These are phyloP conservation scores for Porites lobata DNA, from an alignment of 92 coral and sea anemone species.

Conservation along the genomic window DNA sequence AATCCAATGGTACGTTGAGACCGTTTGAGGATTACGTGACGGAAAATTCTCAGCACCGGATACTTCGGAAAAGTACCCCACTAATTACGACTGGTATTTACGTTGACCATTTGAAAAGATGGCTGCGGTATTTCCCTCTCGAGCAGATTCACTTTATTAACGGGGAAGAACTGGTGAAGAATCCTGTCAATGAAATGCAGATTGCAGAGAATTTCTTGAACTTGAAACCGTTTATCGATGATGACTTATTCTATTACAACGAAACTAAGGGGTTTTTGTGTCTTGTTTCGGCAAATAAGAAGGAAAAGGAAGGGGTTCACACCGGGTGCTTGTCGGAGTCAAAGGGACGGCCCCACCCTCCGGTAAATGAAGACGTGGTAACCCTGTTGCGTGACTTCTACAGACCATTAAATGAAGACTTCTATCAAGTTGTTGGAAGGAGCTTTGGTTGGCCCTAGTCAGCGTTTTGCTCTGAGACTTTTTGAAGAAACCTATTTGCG, in stretches of 20 bases:
- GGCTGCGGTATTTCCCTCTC: slow-evolving; percentile 68
- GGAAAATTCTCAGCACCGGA: slow-evolving; percentile 47
- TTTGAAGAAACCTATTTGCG: neutral
- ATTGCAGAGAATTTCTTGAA: slow-evolving; percentile 56
- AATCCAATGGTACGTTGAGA: slow-evolving; percentile 54
- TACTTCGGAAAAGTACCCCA: slow-evolving; percentile 31
- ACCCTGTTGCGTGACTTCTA: slow-evolving; percentile 59
- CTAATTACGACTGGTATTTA: slow-evolving; percentile 59
- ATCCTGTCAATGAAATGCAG: slow-evolving; percentile 64
- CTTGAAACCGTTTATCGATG: slow-evolving; percentile 48
- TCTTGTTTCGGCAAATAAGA: slow-evolving; percentile 3
- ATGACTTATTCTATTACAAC: slow-evolving; percentile 60
- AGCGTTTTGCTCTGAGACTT: too few relatives aligned
- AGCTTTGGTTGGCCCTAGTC: slow-evolving; percentile 69
- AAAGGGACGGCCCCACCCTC: slow-evolving; percentile 70
- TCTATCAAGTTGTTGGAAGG: slow-evolving; percentile 50
- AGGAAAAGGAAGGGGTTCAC: neutral
- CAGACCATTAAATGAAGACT: slow-evolving; percentile 53
- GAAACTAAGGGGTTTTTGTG: slow-evolving; percentile 73
- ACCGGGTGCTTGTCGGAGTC: slow-evolving; percentile 58
- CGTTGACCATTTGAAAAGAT: slow-evolving; percentile 50
- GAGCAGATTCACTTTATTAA: slow-evolving; percentile 71
- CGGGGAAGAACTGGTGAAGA: slow-evolving; percentile 61
- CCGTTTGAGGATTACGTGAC: slow-evolving; percentile 89
- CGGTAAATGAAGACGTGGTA: slow-evolving; percentile 47